Conservation (phyloP, 2,113 vertebrate genomes). For the Corvus moneduloides region DNA sequence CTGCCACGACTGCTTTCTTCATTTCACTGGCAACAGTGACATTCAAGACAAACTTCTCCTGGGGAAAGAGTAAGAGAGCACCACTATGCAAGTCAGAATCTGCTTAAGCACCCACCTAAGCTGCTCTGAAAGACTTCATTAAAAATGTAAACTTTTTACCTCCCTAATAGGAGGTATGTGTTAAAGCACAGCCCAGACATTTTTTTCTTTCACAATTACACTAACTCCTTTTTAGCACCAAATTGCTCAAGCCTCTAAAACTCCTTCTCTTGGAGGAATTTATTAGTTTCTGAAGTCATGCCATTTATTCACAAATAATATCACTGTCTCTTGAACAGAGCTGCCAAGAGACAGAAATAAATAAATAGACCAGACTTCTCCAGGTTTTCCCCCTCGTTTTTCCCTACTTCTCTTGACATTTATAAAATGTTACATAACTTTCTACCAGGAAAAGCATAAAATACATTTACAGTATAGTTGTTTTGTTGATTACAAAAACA, state of each 20-base stretch:
- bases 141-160: background rate
- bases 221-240: background rate
- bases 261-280: background rate
- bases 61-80: background rate
- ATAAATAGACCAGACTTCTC: background rate
- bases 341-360: background rate
- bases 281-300: background rate
- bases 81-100: background rate
- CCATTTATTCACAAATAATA: slow-evolving; percentile 2
- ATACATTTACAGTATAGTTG: background rate
- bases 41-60: background rate
- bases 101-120: background rate
- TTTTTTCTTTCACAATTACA: background rate
- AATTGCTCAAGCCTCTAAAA: background rate
- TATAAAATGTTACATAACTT: slow-evolving; percentile 43
- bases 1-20: background rate
- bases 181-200: background rate
- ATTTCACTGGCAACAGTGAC: background rate
- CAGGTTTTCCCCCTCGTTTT: background rate
- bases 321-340: background rate
- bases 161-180: background rate
- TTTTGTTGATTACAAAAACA: slow-evolving; percentile 45
- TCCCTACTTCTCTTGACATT: background rate
- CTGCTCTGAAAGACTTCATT: background rate
- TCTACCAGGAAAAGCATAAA: slow-evolving; percentile 16